Percentiles rank a stretch among this genome's conserved stretches.
Conservation (phyloP, 2,113 vertebrate species). For the Labeo catla region DNA sequence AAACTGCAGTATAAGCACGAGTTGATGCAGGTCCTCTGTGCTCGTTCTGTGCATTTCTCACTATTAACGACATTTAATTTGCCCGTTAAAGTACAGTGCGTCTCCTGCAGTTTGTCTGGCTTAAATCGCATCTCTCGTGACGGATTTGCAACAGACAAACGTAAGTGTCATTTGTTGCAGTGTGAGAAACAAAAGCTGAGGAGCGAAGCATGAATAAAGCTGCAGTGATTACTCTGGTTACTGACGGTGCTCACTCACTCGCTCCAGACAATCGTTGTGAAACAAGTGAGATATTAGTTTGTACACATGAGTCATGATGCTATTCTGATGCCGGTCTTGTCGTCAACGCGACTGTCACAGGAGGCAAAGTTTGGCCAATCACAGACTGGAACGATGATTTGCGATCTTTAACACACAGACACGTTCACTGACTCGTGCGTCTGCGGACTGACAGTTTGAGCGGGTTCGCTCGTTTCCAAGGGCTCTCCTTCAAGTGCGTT, state of each 20-base stretch:
- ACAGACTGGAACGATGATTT: slow-evolving; percentile 60
- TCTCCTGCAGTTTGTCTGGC: neutral
- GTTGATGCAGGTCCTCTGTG: neutral
- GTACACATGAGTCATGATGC: neutral
- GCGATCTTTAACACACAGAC: neutral
- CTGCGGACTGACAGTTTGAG: slow-evolving; percentile 32
- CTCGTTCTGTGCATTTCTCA: neutral
- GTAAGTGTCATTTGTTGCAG: neutral
- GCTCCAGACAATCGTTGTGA: neutral
- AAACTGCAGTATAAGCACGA: neutral
- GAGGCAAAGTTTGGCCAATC: slow-evolving; percentile 60
- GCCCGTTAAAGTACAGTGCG: neutral
- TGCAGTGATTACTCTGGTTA: neutral
- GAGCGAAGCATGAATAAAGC: neutral
- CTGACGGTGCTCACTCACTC: neutral
- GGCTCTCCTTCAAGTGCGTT: neutral
- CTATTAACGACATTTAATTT: neutral
- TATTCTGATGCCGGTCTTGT: neutral
- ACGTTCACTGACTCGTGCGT: neutral
- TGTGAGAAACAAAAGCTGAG: neutral
- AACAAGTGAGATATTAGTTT: neutral
- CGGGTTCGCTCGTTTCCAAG: neutral
- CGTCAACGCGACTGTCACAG: neutral
- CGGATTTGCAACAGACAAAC: neutral
- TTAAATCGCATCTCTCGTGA: neutral